These are phyloP conservation scores for Phasianus colchicus DNA, from an alignment of 2,113 vertebrate species.

Conservation along the genomic window DNA sequence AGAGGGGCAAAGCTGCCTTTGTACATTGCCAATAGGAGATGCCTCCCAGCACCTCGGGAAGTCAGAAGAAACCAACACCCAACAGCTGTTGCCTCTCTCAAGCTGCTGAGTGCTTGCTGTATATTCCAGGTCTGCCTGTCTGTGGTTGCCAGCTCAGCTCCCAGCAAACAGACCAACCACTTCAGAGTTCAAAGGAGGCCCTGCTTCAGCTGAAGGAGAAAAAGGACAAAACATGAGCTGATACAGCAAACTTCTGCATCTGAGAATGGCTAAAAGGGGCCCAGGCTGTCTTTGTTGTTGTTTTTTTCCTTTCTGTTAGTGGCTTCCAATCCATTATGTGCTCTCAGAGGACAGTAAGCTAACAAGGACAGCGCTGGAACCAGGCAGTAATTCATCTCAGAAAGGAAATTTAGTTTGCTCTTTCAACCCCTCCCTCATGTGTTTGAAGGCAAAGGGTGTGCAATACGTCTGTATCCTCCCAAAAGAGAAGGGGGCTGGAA, in stretches of 20 bases:
- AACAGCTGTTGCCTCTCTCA: conserved; percentile 16
- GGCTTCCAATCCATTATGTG: accelerated
- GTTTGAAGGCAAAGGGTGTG: not conserved
- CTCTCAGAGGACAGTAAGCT: not conserved
- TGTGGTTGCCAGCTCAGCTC: not conserved
- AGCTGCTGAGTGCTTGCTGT: not conserved
- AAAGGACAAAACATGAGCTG: not conserved
- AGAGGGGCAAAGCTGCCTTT: not conserved
- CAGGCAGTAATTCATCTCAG: not conserved
- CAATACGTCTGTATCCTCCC: not conserved
- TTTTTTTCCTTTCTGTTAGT: not conserved
- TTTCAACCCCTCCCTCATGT: not conserved
- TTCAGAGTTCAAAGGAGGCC: not conserved
- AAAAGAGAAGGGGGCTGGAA: not conserved
- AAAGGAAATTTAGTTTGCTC: not conserved
- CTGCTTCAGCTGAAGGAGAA: not conserved
- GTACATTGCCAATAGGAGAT: not conserved
- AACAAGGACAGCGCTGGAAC: not conserved
- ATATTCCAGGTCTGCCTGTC: not conserved
- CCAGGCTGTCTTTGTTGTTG: not conserved
- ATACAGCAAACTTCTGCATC: not conserved
- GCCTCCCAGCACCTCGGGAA: not conserved
- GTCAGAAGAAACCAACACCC: conserved; percentile 16
- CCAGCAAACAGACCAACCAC: not conserved
- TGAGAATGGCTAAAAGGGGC: not conserved